Evolutionary conservation across 1,140 invertebrate genomes (phyloP), one percentile per base, ranked within the genome.

Genomic region (Popillia japonica): DNA sequence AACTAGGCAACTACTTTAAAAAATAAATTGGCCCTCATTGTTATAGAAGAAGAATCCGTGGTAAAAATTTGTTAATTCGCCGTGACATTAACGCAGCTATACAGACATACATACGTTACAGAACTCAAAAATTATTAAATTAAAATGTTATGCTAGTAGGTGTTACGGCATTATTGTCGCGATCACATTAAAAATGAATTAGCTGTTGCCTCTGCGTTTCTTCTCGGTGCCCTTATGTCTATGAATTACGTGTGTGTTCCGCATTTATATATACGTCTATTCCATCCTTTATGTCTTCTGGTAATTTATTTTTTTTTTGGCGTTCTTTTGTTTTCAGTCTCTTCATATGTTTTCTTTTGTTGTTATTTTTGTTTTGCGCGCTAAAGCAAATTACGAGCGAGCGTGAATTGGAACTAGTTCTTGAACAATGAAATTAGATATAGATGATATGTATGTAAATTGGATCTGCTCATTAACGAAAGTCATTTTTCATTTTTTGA

Each of bases 101-200:
- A 68, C 61, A 68, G 20, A 68, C 61, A 7, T 68, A 22, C 61
- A 68, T 22, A 68, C 11, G 61, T 22, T 68, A 68, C 64, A 0
- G 41, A 27, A 74, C 34, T 41, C 72, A 40, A 74, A 82, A 79
- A 81, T 83, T 81, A 83, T 82, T 83, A 83, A 83, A 83, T 83
- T 83, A 83, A 82, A 83, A 83, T 83, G 82, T 83, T 82, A 72
- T 83, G 82, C 79, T 82, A 72, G 78, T 78, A 80, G 80, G 80
- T 83, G 82, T 83, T 83, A 83, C 82, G 81, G 79, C 79, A 79
- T 78, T 76, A 81, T 82, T 83, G 81, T 83, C 82, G 78, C 82
- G 79, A 74, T 72, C 77, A 78, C 81, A 83, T 83, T 83, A 83
- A 83, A 83, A 83, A 80, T 81, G 80, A 82, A 83, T 83, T 83